Percentiles rank a stretch among this genome's conserved stretches.
Evolutionary conservation across 2,888 invertebrate species (phyloP).

Genomic region (Falcaria lacertinaria): DNA sequence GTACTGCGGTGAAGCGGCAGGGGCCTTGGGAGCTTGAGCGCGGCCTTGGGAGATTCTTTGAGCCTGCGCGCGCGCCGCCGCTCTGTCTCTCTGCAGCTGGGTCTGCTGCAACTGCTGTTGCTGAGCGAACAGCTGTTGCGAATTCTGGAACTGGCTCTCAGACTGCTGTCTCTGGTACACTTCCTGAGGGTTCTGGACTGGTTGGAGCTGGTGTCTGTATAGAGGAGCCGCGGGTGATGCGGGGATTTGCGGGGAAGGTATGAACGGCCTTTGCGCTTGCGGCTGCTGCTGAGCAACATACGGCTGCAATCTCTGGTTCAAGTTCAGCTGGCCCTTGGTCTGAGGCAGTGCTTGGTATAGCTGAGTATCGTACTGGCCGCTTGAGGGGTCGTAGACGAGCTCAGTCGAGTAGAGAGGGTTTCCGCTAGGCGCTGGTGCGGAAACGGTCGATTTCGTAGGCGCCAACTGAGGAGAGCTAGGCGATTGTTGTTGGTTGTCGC

Average conservation of each 20-base stretch:
- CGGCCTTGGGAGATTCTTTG: conserved; percentile 60
- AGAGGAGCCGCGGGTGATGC: conserved; percentile 59
- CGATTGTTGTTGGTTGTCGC: conserved; percentile 81
- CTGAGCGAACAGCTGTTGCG: conserved; percentile 82
- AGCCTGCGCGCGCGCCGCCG: conserved; percentile 75
- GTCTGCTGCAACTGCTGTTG: conserved; percentile 85
- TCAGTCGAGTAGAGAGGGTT: conserved; percentile 88
- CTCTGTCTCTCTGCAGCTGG: conserved; percentile 80
- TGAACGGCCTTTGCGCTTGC: conserved; percentile 71
- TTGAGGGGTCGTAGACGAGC: conserved; percentile 86
- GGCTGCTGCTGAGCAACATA: conserved; percentile 83
- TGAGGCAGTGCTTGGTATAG: conserved; percentile 87
- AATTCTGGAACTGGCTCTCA: conserved; percentile 80
- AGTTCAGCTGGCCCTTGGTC: conserved; percentile 84
- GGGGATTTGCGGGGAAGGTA: conserved; percentile 80
- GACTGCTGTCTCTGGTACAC: conserved; percentile 81
- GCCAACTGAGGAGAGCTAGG: conserved; percentile 65
- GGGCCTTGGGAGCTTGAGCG: conserved; percentile 45
- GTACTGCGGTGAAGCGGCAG: conserved; percentile 61
- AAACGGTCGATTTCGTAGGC: conserved; percentile 54
- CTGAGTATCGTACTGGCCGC: conserved; percentile 89
- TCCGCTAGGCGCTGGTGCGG: conserved; percentile 62
- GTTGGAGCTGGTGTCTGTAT: conserved; percentile 69
- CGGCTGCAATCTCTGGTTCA: conserved; percentile 87
- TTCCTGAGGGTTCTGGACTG: conserved; percentile 62